Evolutionary conservation across 2,113 vertebrate genomes (phyloP).

Genomic region (Sporophila hypoxantha): DNA sequence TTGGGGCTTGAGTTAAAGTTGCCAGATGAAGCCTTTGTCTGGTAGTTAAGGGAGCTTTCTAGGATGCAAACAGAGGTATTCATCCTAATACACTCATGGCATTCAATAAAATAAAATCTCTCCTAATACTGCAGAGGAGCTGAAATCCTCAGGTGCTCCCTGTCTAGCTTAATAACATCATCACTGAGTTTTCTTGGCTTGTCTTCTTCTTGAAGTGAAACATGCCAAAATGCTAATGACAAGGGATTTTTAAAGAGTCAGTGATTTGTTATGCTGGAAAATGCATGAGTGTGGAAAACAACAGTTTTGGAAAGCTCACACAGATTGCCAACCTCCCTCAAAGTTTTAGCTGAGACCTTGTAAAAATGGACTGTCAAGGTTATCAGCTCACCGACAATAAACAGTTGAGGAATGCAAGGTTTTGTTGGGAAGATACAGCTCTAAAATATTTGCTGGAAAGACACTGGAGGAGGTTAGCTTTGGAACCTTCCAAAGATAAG

Average conservation of each 20-base stretch:
- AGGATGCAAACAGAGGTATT: background rate
- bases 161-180: slow-evolving; percentile 29
- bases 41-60: slow-evolving; percentile 12
- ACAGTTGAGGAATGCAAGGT: slow-evolving; percentile 37
- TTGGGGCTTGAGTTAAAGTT: slow-evolving; percentile 1
- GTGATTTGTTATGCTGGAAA: slow-evolving; percentile 23
- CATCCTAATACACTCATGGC: background rate
- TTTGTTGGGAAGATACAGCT: background rate
- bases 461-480: slow-evolving; percentile 22
- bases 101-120: slow-evolving; percentile 15
- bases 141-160: slow-evolving; percentile 42
- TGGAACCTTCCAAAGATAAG: slow-evolving; percentile 22
- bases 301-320: background rate
- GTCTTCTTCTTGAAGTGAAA: slow-evolving; percentile 29
- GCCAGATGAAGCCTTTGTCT: slow-evolving; percentile 35
- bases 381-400: background rate
- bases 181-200: slow-evolving; percentile 15
- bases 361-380: slow-evolving; percentile 24
- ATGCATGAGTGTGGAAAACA: background rate
- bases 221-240: slow-evolving; percentile 33
- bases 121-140: background rate
- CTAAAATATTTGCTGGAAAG: background rate
- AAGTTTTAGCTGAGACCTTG: slow-evolving; percentile 34
- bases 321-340: background rate
- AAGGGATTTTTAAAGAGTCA: slow-evolving; percentile 15